Conservation (phyloP, 2,888 invertebrate species). For the Pollenia amentaria region DNA sequence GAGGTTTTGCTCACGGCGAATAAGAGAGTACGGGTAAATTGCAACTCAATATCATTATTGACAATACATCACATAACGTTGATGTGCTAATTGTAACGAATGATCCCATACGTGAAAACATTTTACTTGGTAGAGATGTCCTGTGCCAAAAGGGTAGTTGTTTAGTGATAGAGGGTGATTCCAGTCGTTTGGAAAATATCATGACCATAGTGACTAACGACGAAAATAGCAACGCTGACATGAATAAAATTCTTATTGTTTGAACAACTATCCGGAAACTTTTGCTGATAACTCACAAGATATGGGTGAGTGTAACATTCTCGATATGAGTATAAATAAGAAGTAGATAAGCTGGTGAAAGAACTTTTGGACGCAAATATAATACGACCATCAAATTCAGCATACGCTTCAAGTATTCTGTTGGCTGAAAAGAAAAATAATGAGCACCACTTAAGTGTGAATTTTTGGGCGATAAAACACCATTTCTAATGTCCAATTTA, state of each 20-base stretch:
- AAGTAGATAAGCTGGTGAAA: conserved; percentile 40
- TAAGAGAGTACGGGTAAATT: not conserved
- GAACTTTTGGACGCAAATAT: conserved; percentile 59
- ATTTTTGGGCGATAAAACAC: conserved; percentile 48
- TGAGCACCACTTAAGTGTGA: conserved; percentile 54
- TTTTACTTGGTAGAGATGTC: not conserved
- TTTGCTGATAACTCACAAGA: conserved; percentile 3
- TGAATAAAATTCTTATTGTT: not conserved
- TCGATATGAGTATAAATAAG: conserved; percentile 8
- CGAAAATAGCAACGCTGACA: not conserved
- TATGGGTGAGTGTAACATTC: not conserved
- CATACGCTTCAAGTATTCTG: conserved; percentile 72
- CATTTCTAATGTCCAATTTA: conserved; percentile 72
- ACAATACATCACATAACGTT: not conserved
- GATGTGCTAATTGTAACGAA: not conserved
- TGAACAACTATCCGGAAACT: not conserved
- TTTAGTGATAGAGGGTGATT: not conserved
- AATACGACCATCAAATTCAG: conserved; percentile 63
- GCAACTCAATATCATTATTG: not conserved
- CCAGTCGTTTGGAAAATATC: not conserved
- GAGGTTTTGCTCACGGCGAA: conserved; percentile 14
- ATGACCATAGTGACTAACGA: not conserved
- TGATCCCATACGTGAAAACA: not conserved
- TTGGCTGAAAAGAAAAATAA: conserved; percentile 73
- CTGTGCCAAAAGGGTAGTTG: not conserved